Evolutionary conservation across 2,888 invertebrate genomes (phyloP).

Genomic region (Plagodis dolabraria): DNA sequence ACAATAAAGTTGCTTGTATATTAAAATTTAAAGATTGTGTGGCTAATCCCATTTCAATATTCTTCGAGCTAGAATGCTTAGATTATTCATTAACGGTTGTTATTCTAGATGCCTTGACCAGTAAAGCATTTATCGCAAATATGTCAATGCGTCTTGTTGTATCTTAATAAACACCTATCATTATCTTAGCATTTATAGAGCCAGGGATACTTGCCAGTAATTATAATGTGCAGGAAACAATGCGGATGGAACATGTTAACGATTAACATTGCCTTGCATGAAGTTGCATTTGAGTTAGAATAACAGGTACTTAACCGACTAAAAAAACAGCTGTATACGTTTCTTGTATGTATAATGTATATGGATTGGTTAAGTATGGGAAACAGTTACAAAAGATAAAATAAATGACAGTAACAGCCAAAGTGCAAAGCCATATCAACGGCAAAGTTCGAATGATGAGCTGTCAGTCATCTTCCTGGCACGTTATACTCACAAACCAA

Average conservation of each 20-base stretch:
- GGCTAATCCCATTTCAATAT: background rate
- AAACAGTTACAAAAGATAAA: background rate
- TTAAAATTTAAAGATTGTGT: no score
- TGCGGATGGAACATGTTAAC: conserved; percentile 19
- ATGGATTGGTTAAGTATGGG: background rate
- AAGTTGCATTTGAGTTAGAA: background rate
- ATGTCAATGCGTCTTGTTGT: conserved; percentile 2
- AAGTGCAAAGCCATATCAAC: background rate
- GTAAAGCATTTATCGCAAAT: conserved; percentile 1
- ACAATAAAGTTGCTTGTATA: no score
- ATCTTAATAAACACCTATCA: conserved; percentile 10
- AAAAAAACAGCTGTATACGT: no score
- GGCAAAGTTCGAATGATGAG: conserved; percentile 4
- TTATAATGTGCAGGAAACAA: conserved; percentile 20
- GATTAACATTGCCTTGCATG: background rate
- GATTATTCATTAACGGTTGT: background rate
- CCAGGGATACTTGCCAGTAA: conserved; percentile 14
- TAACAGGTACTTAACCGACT: no score
- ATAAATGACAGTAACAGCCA: background rate
- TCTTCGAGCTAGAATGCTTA: background rate
- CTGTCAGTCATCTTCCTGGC: conserved; percentile 22
- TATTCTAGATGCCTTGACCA: conserved; percentile 3
- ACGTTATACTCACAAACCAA: conserved; percentile 7
- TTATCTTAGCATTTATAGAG: conserved; percentile 10
- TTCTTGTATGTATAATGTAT: no score